These are phyloP conservation scores for Rhamphomyia laevipes DNA, from an alignment of 2,888 invertebrate species.

Conservation along the genomic window DNA sequence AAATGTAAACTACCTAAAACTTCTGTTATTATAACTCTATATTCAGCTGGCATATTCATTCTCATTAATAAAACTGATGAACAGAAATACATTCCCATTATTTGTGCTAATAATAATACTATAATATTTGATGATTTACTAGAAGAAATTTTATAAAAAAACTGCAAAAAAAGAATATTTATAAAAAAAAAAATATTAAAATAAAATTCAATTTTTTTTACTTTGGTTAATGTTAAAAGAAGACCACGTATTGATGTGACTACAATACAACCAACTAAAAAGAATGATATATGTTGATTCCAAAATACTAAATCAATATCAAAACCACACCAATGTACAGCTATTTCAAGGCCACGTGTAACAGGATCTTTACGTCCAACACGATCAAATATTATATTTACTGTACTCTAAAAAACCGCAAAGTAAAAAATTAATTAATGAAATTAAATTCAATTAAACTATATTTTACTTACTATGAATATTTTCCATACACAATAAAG, in stretches of 20 bases:
- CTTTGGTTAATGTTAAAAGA: slow-evolving; percentile 92
- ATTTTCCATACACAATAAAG: slow-evolving; percentile 98
- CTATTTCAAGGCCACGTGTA: slow-evolving; percentile 89
- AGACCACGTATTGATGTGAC: slow-evolving; percentile 95
- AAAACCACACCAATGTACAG: slow-evolving; percentile 92
- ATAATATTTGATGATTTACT: slow-evolving; percentile 98
- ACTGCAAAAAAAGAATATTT: slow-evolving; percentile 49
- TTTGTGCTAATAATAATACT: slow-evolving; percentile 90
- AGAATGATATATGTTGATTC: slow-evolving; percentile 98
- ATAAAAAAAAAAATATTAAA: slow-evolving; percentile 3
- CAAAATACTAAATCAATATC: slow-evolving; percentile 96
- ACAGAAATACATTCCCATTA: slow-evolving; percentile 99
- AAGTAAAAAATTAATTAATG: neutral
- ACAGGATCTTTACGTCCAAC: slow-evolving; percentile 98
- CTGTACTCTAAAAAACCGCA: slow-evolving; percentile 68
- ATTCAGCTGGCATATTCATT: slow-evolving; percentile 99
- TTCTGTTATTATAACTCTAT: slow-evolving; percentile 72
- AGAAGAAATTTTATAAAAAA: slow-evolving; percentile 98
- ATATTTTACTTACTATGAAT: slow-evolving; percentile 69
- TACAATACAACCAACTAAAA: slow-evolving; percentile 93
- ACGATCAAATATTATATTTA: slow-evolving; percentile 97
- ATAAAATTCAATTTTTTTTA: slow-evolving; percentile 30
- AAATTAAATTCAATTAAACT: neutral
- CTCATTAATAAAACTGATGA: slow-evolving; percentile 93
- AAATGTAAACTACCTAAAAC: slow-evolving; percentile 96